Conservation (phyloP, 2,797 vertebrate species). For the Trichosurus vulpecula region DNA sequence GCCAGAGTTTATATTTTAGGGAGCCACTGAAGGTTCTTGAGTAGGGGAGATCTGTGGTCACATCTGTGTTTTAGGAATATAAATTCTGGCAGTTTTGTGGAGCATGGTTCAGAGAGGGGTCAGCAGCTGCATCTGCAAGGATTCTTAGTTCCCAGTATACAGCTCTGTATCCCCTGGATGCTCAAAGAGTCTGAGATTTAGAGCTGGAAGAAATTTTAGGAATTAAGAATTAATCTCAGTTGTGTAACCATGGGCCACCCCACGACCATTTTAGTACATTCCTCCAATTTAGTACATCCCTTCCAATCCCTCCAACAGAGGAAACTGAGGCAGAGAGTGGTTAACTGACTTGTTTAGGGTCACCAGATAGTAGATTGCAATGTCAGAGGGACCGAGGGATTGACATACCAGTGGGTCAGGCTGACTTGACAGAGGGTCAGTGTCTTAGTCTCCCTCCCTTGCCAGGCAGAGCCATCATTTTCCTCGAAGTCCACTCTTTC, state of each 20-base stretch:
- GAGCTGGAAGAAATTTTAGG: neutral
- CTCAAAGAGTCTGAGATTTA: neutral
- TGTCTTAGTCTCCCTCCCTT: slow-evolving; percentile 17
- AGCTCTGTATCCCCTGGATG: neutral
- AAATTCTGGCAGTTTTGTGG: neutral
- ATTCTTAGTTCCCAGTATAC: neutral
- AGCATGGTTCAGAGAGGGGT: neutral
- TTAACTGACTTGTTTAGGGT: neutral
- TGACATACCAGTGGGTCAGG: neutral
- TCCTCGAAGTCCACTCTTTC: neutral
- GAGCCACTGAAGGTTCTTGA: neutral
- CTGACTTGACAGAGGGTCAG: slow-evolving; percentile 8
- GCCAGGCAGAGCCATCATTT: neutral
- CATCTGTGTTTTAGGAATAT: neutral
- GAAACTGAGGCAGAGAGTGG: neutral
- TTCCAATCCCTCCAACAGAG: neutral
- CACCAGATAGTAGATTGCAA: neutral
- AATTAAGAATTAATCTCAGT: neutral
- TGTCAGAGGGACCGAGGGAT: neutral
- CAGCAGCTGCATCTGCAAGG: neutral
- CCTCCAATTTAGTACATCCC: neutral
- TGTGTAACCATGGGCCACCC: neutral
- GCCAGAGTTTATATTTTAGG: neutral
- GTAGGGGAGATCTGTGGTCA: neutral
- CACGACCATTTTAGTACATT: neutral